Evolutionary conservation across 37 sponge, comb jelly and placozoan species (phyloP).

Genomic region (Halichondria panicea): DNA sequence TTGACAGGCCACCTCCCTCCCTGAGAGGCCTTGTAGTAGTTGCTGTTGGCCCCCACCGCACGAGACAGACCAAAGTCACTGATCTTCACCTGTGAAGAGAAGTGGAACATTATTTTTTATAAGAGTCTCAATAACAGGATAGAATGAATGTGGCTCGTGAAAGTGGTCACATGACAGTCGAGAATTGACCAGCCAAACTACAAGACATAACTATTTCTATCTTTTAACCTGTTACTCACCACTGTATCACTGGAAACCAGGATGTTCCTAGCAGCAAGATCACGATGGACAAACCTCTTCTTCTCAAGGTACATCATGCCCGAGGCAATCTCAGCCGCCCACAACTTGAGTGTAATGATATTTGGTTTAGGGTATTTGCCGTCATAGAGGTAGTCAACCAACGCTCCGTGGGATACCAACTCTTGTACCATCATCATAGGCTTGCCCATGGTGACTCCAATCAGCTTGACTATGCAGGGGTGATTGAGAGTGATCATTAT

Average conservation of each 20-base stretch:
- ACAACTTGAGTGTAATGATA: conserved; percentile 70
- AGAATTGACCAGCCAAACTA: neutral
- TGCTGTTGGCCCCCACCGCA: conserved; percentile 91
- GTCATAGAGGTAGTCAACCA: conserved; percentile 85
- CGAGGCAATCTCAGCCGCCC: conserved; percentile 93
- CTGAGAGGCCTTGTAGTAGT: conserved; percentile 94
- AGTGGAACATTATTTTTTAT: neutral
- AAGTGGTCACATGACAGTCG: neutral
- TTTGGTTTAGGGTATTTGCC: conserved; percentile 50
- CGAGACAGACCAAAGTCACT: conserved; percentile 99
- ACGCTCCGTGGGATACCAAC: conserved; percentile 74
- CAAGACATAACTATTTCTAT: neutral
- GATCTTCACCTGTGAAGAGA: conserved; percentile 83
- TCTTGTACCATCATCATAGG: conserved; percentile 94
- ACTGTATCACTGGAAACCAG: conserved; percentile 65
- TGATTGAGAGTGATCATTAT: conserved; percentile 89
- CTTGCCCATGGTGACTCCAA: conserved; percentile 75
- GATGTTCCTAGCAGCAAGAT: conserved; percentile 95
- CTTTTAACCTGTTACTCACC: conserved; percentile 20
- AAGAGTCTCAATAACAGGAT: no score
- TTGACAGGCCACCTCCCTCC: conserved; percentile 99
- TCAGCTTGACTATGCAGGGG: conserved; percentile 89
- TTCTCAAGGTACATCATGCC: conserved; percentile 95
- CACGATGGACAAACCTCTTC: conserved; percentile 93
- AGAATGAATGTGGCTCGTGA: neutral